Percentiles rank a stretch among this genome's conserved stretches.
Conservation (phyloP, 2,888 invertebrate genomes). For the Drosophila atripex region DNA sequence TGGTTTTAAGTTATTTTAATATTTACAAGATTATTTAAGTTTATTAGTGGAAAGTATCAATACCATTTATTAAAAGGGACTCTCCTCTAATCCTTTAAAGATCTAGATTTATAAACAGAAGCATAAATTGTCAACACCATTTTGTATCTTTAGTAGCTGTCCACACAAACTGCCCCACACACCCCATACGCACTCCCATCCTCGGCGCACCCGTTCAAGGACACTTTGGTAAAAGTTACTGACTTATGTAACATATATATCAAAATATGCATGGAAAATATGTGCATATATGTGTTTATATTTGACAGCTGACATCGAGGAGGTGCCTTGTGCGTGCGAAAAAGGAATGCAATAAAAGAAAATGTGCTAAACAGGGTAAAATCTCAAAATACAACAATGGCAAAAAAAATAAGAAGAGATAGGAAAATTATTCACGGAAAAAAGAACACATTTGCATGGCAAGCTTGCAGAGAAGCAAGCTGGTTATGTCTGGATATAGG, state of each 20-base stretch:
- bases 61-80: neutral
- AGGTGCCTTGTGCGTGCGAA: conserved; percentile 29
- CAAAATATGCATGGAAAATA: conserved; percentile 26
- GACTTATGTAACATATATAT: conserved; percentile 14
- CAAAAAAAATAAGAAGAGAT: neutral
- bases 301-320: conserved; percentile 49
- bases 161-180: conserved; percentile 16
- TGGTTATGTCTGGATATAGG: neutral
- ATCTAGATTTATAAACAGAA: conserved; percentile 50
- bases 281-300: conserved; percentile 18
- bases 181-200: conserved; percentile 13
- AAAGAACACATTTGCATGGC: conserved; percentile 39
- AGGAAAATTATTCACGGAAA: conserved; percentile 33
- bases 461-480: conserved; percentile 5
- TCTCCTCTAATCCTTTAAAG: conserved; percentile 9
- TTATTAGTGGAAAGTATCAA: no score
- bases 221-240: conserved; percentile 33
- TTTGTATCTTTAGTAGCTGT: conserved; percentile 54
- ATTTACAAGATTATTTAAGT: no score
- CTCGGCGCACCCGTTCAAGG: conserved; percentile 37
- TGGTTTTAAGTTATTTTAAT: no score
- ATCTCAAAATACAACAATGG: conserved; percentile 5
- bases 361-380: conserved; percentile 29
- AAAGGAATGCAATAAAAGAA: conserved; percentile 48
- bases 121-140: conserved; percentile 55